Base-by-base conservation (phyloP, 2,888 invertebrate genomes). In the Ypsolopha scabrella region DNA sequence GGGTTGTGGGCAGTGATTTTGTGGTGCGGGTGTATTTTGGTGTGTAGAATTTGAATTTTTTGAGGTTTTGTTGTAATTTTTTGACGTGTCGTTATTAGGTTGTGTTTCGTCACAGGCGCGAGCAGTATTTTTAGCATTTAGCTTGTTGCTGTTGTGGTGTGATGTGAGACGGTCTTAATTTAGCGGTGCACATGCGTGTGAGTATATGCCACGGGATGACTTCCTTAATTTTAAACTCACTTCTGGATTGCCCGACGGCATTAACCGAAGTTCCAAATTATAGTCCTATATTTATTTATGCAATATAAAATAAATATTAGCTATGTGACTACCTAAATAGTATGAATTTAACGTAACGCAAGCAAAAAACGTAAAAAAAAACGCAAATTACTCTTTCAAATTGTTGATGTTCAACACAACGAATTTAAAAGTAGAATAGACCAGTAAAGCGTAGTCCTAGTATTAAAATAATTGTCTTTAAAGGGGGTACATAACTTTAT, bases 91-190 rank as follows among this genome's bases (percentile, higher is more conserved):
- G 68, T 68, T 75, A 72, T 69, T 80, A 79, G 82, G 74, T 80
- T 77, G 74, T 69, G 73, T 77, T 78, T 78, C 75, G 75, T 80
- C 77, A 80, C 61, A 70, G 69, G 69, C 65, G 65, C 65, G 65
- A 65, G 65, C 64, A 68, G 73, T 82, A 83, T 83, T 83, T 83
- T 80, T 85, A 85, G 82, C 68, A 68, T 78, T 76, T 76, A 79
- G 81, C 81, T 80, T 47, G 24, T 14, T 13, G 78, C 71, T 77
- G 77, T 55, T 53, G 75, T 71, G 68, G 74, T 75, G 75, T 70
- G 73, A 69, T 77, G 78, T 68, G 79, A 70, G 81, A 65, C 69
- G 64, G 64, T 83, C 85, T 85, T 82, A 80, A 83, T 78, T 81
- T 85, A 85, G 83, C 78, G 62, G 70, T 74, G 74, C 69, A 70